phyloP scores from a whole-genome alignment of 2,888 invertebrate species.

The Lithophane socia region DNA sequence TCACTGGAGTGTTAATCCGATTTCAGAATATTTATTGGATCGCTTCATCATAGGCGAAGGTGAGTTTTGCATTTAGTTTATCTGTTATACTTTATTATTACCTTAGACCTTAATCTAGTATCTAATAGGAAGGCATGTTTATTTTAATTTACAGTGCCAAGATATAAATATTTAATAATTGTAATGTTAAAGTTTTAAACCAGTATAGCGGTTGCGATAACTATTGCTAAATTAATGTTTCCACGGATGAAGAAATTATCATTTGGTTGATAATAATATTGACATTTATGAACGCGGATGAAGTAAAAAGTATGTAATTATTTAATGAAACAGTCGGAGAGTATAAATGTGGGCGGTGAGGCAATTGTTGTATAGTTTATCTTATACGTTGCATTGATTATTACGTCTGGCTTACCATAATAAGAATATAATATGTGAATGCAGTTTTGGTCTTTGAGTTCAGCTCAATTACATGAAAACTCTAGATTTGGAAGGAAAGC shows the following conservation, averaged over 20 bases:
- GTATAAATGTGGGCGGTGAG: slow-evolving; percentile 63
- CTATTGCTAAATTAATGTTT: slow-evolving; percentile 57
- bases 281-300: slow-evolving; percentile 65
- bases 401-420: slow-evolving; percentile 42
- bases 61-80: slow-evolving; percentile 73
- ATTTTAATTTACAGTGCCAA: slow-evolving; percentile 7
- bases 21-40: slow-evolving; percentile 88
- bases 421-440: slow-evolving; percentile 24
- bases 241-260: slow-evolving; percentile 58
- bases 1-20: slow-evolving; percentile 88
- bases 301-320: slow-evolving; percentile 58
- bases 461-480: slow-evolving; percentile 2
- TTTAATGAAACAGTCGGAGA: slow-evolving; percentile 60
- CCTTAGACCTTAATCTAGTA: slow-evolving; percentile 4
- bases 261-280: slow-evolving; percentile 61
- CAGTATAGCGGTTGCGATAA: slow-evolving; percentile 45
- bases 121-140: neutral
- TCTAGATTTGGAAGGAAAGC: neutral
- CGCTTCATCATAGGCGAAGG: slow-evolving; percentile 81
- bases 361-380: slow-evolving; percentile 62
- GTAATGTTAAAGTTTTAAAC: slow-evolving; percentile 46
- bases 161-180: slow-evolving; percentile 21
- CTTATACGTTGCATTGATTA: slow-evolving; percentile 57
- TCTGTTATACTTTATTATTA: slow-evolving; percentile 15
- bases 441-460: slow-evolving; percentile 28